Conservation (phyloP, 2,113 vertebrate genomes). For the Chascanopsetta lugubris region DNA sequence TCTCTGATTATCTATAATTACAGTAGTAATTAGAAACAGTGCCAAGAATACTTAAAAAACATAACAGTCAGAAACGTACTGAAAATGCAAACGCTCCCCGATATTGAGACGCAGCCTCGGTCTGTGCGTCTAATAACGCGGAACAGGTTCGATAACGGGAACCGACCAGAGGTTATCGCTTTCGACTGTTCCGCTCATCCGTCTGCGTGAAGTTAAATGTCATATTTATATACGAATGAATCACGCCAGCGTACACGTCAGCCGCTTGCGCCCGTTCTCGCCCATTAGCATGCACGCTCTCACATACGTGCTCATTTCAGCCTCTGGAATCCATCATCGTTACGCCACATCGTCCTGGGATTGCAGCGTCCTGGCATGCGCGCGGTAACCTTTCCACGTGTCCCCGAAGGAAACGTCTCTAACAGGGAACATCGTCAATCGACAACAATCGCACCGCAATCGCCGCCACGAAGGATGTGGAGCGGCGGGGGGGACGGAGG, state of each 20-base stretch:
- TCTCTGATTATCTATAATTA: too few relatives aligned
- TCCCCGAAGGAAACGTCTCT: conserved; percentile 16
- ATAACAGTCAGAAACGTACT: background rate
- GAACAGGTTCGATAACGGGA: background rate
- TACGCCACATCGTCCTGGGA: conserved; percentile 8
- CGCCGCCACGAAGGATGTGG: background rate
- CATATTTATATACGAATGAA: background rate
- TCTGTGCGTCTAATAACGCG: background rate
- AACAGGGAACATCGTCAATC: conserved; percentile 38
- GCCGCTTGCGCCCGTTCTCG: background rate
- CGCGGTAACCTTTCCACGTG: conserved; percentile 38
- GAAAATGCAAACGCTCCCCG: background rate
- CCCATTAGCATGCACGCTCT: conserved; percentile 2
- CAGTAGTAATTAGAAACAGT: too few relatives aligned
- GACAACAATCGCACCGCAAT: conserved; percentile 17
- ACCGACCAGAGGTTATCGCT: background rate
- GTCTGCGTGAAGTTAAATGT: background rate
- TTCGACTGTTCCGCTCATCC: background rate
- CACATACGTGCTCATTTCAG: background rate
- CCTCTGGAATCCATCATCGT: conserved; percentile 34
- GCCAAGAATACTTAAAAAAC: background rate
- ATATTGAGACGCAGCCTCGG: background rate
- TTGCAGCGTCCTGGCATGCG: conserved; percentile 4
- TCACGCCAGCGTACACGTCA: background rate
- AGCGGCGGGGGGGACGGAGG: background rate